These are phyloP conservation scores for Syrista parreyssii DNA, from an alignment of 2,888 invertebrate species.

Conservation along the genomic window DNA sequence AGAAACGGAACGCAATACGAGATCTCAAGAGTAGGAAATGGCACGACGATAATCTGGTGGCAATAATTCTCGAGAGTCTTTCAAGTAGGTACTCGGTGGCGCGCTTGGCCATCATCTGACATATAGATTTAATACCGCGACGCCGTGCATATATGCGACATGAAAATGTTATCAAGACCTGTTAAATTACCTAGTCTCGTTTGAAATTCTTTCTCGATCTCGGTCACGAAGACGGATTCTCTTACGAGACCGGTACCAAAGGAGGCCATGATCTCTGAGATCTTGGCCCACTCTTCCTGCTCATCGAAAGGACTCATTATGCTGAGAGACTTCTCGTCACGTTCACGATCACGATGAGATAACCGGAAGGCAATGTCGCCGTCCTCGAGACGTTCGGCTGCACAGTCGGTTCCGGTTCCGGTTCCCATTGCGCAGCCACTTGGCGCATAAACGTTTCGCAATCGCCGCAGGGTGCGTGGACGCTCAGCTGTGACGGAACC, in stretches of 20 bases:
- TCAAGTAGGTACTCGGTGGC: background rate
- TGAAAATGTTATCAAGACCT: background rate
- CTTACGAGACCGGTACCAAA: slow-evolving; percentile 87
- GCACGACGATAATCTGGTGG: background rate
- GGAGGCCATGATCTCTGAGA: slow-evolving; percentile 94
- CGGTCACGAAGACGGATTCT: slow-evolving; percentile 82
- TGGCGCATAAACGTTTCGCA: slow-evolving; percentile 77
- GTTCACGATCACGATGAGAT: slow-evolving; percentile 60
- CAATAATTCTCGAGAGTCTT: background rate
- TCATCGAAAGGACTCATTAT: slow-evolving; percentile 92
- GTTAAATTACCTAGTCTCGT: slow-evolving; percentile 73
- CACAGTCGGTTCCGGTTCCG: slow-evolving; percentile 65
- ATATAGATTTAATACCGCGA: too few species aligned
- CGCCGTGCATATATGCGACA: background rate
- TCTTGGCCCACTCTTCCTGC: slow-evolving; percentile 96
- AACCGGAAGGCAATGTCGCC: slow-evolving; percentile 56
- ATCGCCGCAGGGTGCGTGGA: slow-evolving; percentile 80
- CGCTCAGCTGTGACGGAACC: slow-evolving; percentile 83
- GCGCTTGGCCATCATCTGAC: background rate
- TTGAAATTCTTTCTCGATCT: slow-evolving; percentile 84
- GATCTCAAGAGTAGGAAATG: background rate
- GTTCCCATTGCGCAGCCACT: slow-evolving; percentile 60
- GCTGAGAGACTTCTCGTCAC: slow-evolving; percentile 68
- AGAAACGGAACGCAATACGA: background rate
- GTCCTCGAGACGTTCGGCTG: slow-evolving; percentile 58